Evolutionary conservation across 2,113 vertebrate genomes (phyloP).

Genomic region (Ellobius talpinus): DNA sequence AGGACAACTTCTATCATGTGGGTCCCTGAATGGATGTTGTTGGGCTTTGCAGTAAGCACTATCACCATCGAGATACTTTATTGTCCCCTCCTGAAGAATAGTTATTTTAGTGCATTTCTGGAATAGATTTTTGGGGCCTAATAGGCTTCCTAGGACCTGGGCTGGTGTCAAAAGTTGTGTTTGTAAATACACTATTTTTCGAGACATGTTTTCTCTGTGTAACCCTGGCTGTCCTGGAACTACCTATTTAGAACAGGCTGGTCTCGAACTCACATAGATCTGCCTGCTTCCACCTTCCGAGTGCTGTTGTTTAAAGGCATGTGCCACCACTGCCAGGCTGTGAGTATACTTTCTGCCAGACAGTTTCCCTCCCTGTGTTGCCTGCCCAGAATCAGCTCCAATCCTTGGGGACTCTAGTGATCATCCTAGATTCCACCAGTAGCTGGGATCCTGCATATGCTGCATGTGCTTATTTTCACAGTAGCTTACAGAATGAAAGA

Average conservation of each 20-base stretch:
- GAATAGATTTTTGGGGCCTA: background rate
- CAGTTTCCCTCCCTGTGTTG: background rate
- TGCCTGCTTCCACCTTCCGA: background rate
- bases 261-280: background rate
- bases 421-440: background rate
- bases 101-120: conserved; percentile 12
- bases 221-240: background rate
- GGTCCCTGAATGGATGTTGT: background rate
- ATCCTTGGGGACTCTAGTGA: background rate
- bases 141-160: background rate
- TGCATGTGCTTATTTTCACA: background rate
- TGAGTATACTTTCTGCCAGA: background rate
- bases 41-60: background rate
- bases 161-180: background rate
- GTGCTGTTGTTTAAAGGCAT: background rate
- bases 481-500: conserved; percentile 8
- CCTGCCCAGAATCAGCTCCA: background rate
- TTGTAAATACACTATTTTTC: background rate
- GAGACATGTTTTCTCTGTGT: background rate
- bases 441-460: background rate
- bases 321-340: background rate
- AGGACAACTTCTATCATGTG: background rate
- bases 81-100: background rate
- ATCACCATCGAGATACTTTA: background rate
- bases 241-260: background rate